Base-by-base conservation (phyloP, 2,797 vertebrate species). In the Silurus lanzhouensis region DNA sequence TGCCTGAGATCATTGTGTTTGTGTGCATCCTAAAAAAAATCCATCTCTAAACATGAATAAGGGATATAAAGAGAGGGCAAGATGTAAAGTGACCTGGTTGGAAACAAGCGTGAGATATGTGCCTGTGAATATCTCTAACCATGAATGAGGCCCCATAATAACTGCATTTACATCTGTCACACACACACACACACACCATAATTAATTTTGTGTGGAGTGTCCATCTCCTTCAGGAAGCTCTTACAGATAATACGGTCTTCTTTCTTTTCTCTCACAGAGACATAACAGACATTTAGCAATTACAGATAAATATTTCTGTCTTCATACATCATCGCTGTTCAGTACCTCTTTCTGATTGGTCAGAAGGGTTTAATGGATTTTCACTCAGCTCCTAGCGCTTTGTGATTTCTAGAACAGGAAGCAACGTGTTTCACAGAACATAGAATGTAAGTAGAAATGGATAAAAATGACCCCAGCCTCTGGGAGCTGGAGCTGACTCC, bases 161-260 rank as follows among this genome's bases (percentile, higher is more conserved):
- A 46, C 71, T 74, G 71, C 52, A 4, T 14, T 52, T 46, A 52
- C 71, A 74, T n/a, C 46, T 52, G 20, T 25, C 46, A 46, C 38
- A 38, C 38, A 38, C 38, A 38, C 38, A 38, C 31, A 38, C 31
- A 38, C 38, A 63, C 19, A 31, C 3, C 20, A 38, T n/a, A 31
- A 61, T 44, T 78, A 61, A 78, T 78, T 46, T 44, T 27, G 31
- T 44, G 15, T 44, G 76, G 31, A n/a, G 58, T 78, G 76, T 46
- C 58, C 31, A 46, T 78, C 76, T 78, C 76, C 61, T 46, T 78
- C 76, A 63, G 31, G 58, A 63, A 78, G 76, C 76, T 78, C 76
- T 63, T 63, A 78, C 12, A 78, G 58, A 46, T 20, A 3, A 78
- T 38, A 9, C 10, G 3, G 2, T 38, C 38, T 38, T 38, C 38